phyloP scores from a whole-genome alignment of 1,140 invertebrate genomes.

The Drosophila jambulina region DNA sequence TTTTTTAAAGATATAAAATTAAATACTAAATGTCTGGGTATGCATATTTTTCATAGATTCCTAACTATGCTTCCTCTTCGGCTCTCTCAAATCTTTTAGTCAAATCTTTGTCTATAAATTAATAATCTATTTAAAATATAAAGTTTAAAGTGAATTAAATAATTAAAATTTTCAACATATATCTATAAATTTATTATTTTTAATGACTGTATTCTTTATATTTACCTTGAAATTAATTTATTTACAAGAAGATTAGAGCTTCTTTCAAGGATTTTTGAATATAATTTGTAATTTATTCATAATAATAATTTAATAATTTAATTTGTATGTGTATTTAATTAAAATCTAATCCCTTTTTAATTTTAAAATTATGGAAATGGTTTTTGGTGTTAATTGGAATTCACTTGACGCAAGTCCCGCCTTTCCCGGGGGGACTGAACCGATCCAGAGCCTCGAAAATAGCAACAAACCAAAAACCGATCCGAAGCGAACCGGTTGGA shows the following conservation, averaged over 20 bases:
- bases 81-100: not conserved
- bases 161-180: too few relatives aligned
- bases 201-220: too few relatives aligned
- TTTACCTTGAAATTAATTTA: not conserved
- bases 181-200: too few relatives aligned
- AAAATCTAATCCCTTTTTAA: not conserved
- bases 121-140: not conserved
- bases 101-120: too few relatives aligned
- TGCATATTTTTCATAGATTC: not conserved
- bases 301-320: not conserved
- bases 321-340: not conserved
- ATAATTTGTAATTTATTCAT: not conserved
- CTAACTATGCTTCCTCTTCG: not conserved
- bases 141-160: too few relatives aligned
- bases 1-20: not conserved
- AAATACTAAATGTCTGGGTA: not conserved
- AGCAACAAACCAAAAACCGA: constrained; percentile 50
- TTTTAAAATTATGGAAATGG: not conserved
- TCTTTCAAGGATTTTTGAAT: not conserved
- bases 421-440: constrained; percentile 25
- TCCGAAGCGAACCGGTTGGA: constrained; percentile 58
- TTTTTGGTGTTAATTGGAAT: constrained; percentile 22
- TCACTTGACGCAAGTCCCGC: constrained; percentile 17
- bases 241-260: not conserved
- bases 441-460: constrained; percentile 54